Conservation (phyloP, 2,888 invertebrate genomes). For the Bibio marci region DNA sequence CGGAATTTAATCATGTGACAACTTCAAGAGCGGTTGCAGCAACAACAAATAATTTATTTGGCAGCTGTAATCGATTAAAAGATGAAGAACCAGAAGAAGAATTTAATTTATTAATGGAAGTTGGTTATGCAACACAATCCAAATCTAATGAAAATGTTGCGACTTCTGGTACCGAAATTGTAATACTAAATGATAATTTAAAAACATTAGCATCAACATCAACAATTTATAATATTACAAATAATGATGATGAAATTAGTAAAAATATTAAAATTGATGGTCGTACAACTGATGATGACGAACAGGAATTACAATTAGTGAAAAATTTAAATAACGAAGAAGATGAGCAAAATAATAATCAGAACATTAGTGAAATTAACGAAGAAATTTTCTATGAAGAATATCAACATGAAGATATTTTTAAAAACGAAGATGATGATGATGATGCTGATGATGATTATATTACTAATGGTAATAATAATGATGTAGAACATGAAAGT, state of each 20-base stretch:
- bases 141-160: background rate
- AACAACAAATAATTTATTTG: constrained; percentile 4
- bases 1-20: constrained; percentile 18
- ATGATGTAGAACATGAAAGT: too few relatives aligned
- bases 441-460: too few relatives aligned
- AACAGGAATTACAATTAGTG: constrained; percentile 7
- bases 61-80: background rate
- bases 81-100: constrained; percentile 10
- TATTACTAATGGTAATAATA: too few relatives aligned
- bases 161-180: background rate
- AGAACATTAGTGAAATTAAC: too few relatives aligned
- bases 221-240: too few relatives aligned
- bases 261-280: constrained; percentile 3
- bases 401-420: too few relatives aligned
- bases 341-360: constrained; percentile 1
- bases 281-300: constrained; percentile 5
- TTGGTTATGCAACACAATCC: constrained; percentile 6
- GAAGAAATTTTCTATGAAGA: too few relatives aligned
- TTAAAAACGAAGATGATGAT: too few relatives aligned
- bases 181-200: too few relatives aligned
- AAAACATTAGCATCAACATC: too few relatives aligned
- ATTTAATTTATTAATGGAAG: constrained; percentile 8
- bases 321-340: constrained; percentile 3
- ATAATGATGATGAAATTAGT: constrained; percentile 1
- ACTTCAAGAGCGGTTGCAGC: constrained; percentile 8